Base-by-base conservation (phyloP, 2,797 vertebrate genomes). In the Pteronotus mesoamericanus region DNA sequence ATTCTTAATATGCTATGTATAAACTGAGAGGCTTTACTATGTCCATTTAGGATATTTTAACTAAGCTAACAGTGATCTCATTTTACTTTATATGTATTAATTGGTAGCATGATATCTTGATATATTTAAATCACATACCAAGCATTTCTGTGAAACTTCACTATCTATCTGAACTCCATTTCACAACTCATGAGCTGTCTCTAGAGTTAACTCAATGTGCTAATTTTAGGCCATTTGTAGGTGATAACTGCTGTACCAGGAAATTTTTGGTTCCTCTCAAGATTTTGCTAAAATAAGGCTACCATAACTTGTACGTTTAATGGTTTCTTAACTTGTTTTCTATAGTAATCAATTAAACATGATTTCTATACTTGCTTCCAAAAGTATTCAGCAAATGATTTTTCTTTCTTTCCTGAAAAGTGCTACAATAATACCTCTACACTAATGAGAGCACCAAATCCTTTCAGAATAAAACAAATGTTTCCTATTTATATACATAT, bases 121-220 rank as follows among this genome's bases (percentile, higher is more conserved):
- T 79, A 18, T 94, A 96, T 87, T 97, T 85, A 90, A 85, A 90
- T n/a, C 57, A 61, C 26, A 78, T 24, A 68, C 29, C 12, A 72
- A 91, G 9, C 9, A 18, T 77, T 89, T 75, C 94, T 74, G 46
- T 69, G 66, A 95, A 95, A 85, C 87, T 55, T 85, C 91, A 82
- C 92, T 82, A 57, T 61, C 39, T 75, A 18, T 75, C 93, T 91
- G 83, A 95, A 92, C 51, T 61, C 59, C 59, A 72, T 46, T 86
- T 93, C 93, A 93, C 59, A 96, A 94, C 59, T 90, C 72, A 95
- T 59, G 94, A 74, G 84, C 79, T 95, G 66, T 94, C 95, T 96
- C 83, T 90, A 72, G 85, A 95, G 84, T 91, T 94, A 94, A 95
- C 91, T 94, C 91, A 89, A 64, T 29, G 90, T 74, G 84, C 75